Evolutionary conservation across 2,113 vertebrate genomes (phyloP).

Genomic region (Macrotus californicus): DNA sequence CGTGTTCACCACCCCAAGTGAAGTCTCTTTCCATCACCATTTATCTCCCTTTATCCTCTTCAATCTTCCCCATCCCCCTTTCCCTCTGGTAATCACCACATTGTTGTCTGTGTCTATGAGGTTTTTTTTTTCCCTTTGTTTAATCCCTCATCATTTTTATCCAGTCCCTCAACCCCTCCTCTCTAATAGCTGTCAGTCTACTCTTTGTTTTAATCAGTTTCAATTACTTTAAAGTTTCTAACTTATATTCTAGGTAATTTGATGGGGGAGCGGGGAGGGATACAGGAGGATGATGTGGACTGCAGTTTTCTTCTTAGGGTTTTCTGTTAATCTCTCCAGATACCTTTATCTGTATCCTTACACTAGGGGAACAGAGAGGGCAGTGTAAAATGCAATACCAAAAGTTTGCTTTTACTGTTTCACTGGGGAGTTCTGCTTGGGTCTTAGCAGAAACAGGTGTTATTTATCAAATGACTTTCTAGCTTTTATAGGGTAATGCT

Average conservation of each 20-base stretch:
- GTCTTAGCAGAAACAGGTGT: background rate
- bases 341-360: background rate
- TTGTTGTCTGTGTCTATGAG: background rate
- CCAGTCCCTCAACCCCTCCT: background rate
- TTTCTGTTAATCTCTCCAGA: background rate
- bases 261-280: rapidly evolving
- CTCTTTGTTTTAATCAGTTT: background rate
- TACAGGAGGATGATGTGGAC: background rate
- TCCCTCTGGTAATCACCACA: background rate
- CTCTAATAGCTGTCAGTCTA: background rate
- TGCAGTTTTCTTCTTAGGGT: background rate
- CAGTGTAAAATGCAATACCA: background rate
- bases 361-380: background rate
- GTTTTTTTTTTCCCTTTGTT: background rate
- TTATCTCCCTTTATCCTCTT: background rate
- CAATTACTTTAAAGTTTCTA: background rate
- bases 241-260: background rate
- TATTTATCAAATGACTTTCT: background rate
- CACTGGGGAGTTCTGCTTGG: background rate
- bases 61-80: background rate
- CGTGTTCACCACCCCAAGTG: background rate
- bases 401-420: background rate
- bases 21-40: background rate
- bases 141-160: background rate
- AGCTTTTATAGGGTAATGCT: background rate